A percentile compares a stretch with the other conserved stretches of the same genome.
Evolutionary conservation across 1,140 invertebrate genomes (phyloP).

Genomic region (Catajapyx aquilonaris): DNA sequence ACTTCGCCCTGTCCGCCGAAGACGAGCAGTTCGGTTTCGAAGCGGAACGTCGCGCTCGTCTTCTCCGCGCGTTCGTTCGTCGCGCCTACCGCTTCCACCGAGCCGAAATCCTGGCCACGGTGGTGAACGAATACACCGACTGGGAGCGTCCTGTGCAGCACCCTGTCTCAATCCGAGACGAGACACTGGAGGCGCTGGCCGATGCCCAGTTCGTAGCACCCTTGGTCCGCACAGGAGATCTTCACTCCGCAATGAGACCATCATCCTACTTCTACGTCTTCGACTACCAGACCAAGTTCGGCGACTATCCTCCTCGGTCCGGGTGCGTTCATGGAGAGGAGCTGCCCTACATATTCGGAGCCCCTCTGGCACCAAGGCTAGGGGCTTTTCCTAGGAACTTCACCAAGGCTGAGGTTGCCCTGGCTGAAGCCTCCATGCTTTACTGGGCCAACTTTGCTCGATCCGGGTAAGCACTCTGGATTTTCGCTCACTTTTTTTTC

Average conservation of each 20-base stretch:
- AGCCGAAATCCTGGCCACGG: constrained; percentile 36
- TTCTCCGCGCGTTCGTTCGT: constrained; percentile 2
- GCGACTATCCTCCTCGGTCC: constrained; percentile 62
- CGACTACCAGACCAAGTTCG: constrained; percentile 79
- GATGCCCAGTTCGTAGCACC: constrained; percentile 82
- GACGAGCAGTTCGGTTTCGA: constrained; percentile 41
- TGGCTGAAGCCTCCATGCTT: constrained; percentile 81
- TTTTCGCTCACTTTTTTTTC: too few relatives aligned
- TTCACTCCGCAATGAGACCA: constrained; percentile 56
- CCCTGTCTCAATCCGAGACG: constrained; percentile 79
- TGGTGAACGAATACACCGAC: constrained; percentile 92
- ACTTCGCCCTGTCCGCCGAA: constrained; percentile 68
- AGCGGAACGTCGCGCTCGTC: neutral
- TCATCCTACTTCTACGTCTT: constrained; percentile 84
- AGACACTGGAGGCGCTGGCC: constrained; percentile 76
- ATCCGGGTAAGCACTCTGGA: constrained; percentile 94
- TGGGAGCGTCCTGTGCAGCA: constrained; percentile 86
- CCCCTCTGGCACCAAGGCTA: constrained; percentile 17
- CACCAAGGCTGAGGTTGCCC: constrained; percentile 63
- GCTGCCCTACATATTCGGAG: constrained; percentile 60
- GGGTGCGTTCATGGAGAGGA: constrained; percentile 85
- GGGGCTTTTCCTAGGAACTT: constrained; percentile 59
- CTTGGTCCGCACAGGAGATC: constrained; percentile 70
- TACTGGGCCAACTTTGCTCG: constrained; percentile 95
- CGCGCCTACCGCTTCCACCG: neutral